Percentiles rank a stretch among this genome's conserved stretches.
Conservation (phyloP, 1,140 invertebrate species). For the Teleogryllus occipitalis region DNA sequence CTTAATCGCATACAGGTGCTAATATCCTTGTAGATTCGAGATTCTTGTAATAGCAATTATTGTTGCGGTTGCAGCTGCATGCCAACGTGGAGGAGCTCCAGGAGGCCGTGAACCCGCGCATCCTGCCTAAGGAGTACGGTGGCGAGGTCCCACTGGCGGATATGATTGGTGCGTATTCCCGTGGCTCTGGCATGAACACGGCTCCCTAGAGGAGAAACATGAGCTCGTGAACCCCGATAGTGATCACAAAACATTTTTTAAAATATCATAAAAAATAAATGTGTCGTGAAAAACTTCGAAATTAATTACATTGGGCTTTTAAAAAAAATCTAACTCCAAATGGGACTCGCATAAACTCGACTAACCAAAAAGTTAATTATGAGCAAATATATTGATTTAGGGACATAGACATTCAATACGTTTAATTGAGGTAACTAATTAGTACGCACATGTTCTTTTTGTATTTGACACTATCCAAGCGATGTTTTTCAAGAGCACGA, state of each 20-base stretch:
- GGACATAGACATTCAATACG: too few relatives aligned
- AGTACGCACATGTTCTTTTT: too few relatives aligned
- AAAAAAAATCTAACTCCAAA: not conserved
- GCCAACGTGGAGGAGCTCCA: conserved; percentile 58
- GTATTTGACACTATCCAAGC: too few relatives aligned
- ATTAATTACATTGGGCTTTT: not conserved
- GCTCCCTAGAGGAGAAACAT: not conserved
- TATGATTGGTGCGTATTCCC: conserved; percentile 50
- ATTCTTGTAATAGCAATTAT: too few relatives aligned
- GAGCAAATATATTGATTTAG: too few relatives aligned
- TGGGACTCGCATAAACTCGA: not conserved
- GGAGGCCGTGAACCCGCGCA: conserved; percentile 57
- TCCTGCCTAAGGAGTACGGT: conserved; percentile 78
- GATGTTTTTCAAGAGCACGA: too few relatives aligned
- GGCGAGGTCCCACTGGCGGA: conserved; percentile 65
- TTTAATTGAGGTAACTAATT: too few relatives aligned
- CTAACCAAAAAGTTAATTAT: too few relatives aligned
- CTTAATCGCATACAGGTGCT: too few relatives aligned
- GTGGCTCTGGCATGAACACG: not conserved
- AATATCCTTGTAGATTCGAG: too few relatives aligned
- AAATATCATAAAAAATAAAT: not conserved
- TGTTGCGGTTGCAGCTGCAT: conserved; percentile 50
- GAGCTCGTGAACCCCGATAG: not conserved
- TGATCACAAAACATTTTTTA: not conserved
- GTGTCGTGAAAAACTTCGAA: not conserved